These are phyloP conservation scores for Erythrocercus mccallii DNA, from an alignment of 2,113 vertebrate genomes.

Conservation along the genomic window DNA sequence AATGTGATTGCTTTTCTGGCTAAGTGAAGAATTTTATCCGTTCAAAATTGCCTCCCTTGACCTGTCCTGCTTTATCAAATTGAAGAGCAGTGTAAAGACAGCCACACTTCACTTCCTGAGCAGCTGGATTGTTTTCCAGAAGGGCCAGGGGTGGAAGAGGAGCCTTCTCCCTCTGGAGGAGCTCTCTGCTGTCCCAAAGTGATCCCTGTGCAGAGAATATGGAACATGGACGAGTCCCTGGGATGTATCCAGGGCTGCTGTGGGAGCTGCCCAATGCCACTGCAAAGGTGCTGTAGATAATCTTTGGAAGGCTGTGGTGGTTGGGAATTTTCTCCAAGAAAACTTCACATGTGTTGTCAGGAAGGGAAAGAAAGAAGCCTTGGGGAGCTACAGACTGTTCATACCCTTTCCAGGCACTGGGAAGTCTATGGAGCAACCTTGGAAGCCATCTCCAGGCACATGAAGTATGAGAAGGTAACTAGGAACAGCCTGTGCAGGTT, in stretches of 20 bases:
- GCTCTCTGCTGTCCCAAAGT: background rate
- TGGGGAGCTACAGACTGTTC: background rate
- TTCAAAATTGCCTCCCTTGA: background rate
- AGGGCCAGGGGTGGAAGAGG: background rate
- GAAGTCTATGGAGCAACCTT: background rate
- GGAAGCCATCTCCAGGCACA: background rate
- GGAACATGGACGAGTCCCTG: background rate
- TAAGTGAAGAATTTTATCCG: background rate
- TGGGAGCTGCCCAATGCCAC: background rate
- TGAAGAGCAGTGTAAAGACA: background rate
- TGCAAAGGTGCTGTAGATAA: background rate
- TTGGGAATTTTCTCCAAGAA: background rate
- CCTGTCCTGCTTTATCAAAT: background rate
- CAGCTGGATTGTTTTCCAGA: background rate
- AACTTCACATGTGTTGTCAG: background rate
- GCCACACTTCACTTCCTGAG: background rate
- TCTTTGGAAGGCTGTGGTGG: background rate
- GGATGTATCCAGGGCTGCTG: background rate
- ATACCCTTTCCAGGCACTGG: background rate
- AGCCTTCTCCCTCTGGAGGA: background rate
- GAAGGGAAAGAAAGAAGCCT: background rate
- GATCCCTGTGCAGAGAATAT: background rate
- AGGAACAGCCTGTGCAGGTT: background rate
- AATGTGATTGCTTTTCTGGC: background rate
- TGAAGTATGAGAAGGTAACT: background rate